Percentiles rank a stretch among this genome's conserved stretches.
These are phyloP conservation scores for Anthoscopus minutus DNA, from an alignment of 2,113 vertebrate genomes.

Conservation along the genomic window DNA sequence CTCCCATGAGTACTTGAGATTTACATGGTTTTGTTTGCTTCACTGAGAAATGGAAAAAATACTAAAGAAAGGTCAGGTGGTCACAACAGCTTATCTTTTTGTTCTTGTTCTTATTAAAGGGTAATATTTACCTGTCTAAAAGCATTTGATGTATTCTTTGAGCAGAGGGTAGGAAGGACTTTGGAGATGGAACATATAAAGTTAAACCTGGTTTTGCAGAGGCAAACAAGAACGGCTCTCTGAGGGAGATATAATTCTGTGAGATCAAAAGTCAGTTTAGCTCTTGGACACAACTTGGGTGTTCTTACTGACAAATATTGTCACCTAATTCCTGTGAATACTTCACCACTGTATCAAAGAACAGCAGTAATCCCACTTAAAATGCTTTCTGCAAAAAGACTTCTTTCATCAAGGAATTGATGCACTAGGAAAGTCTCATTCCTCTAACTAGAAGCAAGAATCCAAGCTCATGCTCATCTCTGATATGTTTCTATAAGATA, in stretches of 20 bases:
- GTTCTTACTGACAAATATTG: not conserved
- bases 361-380: not conserved
- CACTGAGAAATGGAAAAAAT: not conserved
- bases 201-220: not conserved
- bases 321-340: not conserved
- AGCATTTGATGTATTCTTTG: not conserved
- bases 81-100: not conserved
- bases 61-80: not conserved
- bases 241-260: not conserved
- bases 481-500: not conserved
- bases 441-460: not conserved
- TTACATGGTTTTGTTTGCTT: not conserved
- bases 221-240: not conserved
- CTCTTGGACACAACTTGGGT: not conserved
- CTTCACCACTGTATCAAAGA: not conserved
- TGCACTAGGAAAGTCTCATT: not conserved
- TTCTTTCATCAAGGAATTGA: not conserved
- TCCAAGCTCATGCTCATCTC: not conserved
- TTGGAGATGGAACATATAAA: not conserved
- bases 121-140: not conserved
- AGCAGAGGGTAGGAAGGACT: not conserved
- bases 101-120: not conserved
- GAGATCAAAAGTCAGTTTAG: not conserved
- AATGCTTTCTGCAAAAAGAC: not conserved
- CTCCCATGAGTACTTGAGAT: not conserved